A percentile compares a stretch with the other conserved stretches of the same genome.
phyloP scores from a whole-genome alignment of 2,113 vertebrate species.

The Zosterops japonicus region DNA sequence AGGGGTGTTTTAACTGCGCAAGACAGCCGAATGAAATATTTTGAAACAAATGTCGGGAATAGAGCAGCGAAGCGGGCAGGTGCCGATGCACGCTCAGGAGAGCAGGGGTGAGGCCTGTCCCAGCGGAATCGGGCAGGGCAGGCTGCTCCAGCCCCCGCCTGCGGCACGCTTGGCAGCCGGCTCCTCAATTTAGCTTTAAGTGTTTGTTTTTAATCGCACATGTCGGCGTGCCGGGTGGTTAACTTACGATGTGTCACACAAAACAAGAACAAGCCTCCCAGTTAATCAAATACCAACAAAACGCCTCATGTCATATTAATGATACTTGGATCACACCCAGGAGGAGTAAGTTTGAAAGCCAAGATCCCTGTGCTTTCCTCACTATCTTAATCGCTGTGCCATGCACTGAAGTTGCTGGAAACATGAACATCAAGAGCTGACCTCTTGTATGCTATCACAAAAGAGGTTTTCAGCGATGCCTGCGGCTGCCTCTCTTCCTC shows the following conservation, averaged over 20 bases:
- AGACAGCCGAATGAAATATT: neutral
- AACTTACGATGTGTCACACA: constrained; percentile 18
- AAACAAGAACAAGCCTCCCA: constrained; percentile 34
- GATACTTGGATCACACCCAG: neutral
- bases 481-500: neutral
- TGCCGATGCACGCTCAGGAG: accelerated
- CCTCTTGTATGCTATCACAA: neutral
- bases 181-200: neutral
- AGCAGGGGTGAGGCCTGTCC: neutral
- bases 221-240: constrained; percentile 37
- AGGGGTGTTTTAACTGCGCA: neutral
- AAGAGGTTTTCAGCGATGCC: neutral
- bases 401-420: neutral
- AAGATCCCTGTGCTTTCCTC: neutral
- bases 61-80: neutral
- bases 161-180: neutral
- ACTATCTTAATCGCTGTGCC: neutral
- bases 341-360: neutral
- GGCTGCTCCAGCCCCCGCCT: neutral
- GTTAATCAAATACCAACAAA: constrained; percentile 53
- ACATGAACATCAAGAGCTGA: neutral
- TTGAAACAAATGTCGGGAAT: accelerated
- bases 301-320: constrained; percentile 26
- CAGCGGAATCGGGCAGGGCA: accelerated
- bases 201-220: constrained; percentile 45